These are phyloP conservation scores for Antechinus flavipes DNA, from an alignment of 2,113 vertebrate genomes.

Conservation along the genomic window DNA sequence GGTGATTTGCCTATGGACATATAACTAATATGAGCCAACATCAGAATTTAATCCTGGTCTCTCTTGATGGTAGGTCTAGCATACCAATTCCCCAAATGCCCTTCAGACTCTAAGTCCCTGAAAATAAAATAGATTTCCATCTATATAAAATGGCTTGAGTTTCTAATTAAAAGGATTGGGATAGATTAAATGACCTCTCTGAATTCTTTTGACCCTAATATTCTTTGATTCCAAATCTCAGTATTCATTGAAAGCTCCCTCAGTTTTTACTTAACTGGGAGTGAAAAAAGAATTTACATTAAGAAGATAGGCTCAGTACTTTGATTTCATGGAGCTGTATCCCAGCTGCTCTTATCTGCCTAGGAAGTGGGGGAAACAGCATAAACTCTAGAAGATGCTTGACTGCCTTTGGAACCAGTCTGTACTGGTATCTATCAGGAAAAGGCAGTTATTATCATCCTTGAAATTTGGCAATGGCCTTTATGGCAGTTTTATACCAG, in stretches of 20 bases:
- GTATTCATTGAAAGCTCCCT: conserved; percentile 44
- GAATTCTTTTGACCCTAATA: conserved; percentile 35
- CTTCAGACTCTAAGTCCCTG: not conserved
- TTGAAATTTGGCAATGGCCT: conserved; percentile 47
- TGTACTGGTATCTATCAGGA: conserved; percentile 48
- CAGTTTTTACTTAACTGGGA: conserved; percentile 59
- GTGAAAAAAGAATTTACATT: conserved; percentile 64
- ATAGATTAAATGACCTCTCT: not conserved
- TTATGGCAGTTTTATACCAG: conserved; percentile 29
- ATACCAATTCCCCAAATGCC: not conserved
- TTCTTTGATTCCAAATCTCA: conserved; percentile 36
- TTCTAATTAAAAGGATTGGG: conserved; percentile 28
- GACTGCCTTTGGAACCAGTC: conserved; percentile 38
- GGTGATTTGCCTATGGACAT: not conserved
- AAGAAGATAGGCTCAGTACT: conserved; percentile 43
- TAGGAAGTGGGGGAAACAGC: conserved; percentile 28
- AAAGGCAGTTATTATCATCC: conserved; percentile 31
- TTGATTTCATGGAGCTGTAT: conserved; percentile 67
- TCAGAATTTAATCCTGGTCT: not conserved
- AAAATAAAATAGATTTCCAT: not conserved
- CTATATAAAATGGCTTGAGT: not conserved
- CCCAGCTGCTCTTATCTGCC: conserved; percentile 33
- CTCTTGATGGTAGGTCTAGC: not conserved
- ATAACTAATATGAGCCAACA: not conserved
- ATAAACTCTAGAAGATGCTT: conserved; percentile 49